Percentiles rank a stretch among this genome's conserved stretches.
Evolutionary conservation across 2,797 vertebrate genomes (phyloP).

Genomic region (Fistularia tabacaria): DNA sequence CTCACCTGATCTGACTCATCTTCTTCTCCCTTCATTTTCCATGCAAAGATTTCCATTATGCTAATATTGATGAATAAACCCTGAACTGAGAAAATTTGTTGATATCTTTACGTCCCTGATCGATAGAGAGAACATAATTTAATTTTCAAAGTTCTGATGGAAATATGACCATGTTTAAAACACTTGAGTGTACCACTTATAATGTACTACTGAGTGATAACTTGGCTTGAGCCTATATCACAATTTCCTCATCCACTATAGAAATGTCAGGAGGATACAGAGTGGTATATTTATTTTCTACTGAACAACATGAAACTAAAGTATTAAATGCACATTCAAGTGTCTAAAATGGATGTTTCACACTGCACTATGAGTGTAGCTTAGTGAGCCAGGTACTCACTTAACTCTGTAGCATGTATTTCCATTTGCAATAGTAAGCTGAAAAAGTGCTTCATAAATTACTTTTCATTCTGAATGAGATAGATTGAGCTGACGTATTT

Average conservation of each 20-base stretch:
- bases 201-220: no score
- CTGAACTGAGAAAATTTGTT: conserved; percentile 2
- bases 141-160: neutral
- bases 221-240: no score
- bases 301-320: no score
- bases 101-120: neutral
- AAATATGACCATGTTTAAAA: no score
- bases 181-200: no score
- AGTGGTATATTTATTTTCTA: no score
- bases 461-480: conserved; percentile 7
- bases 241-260: no score
- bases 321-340: no score
- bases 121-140: conserved; percentile 10
- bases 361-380: no score
- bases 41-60: conserved; percentile 43
- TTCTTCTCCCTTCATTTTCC: conserved; percentile 28
- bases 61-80: conserved; percentile 31
- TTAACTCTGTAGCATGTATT: conserved; percentile 14
- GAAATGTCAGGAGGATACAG: no score
- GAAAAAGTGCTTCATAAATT: conserved; percentile 13
- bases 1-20: conserved; percentile 26
- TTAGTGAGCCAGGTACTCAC: conserved; percentile 8
- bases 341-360: no score
- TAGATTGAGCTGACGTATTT: neutral
- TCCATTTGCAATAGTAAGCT: conserved; percentile 21